Evolutionary conservation across 2,888 invertebrate genomes (phyloP).

Genomic region (Parapristionchus giblindavisi): DNA sequence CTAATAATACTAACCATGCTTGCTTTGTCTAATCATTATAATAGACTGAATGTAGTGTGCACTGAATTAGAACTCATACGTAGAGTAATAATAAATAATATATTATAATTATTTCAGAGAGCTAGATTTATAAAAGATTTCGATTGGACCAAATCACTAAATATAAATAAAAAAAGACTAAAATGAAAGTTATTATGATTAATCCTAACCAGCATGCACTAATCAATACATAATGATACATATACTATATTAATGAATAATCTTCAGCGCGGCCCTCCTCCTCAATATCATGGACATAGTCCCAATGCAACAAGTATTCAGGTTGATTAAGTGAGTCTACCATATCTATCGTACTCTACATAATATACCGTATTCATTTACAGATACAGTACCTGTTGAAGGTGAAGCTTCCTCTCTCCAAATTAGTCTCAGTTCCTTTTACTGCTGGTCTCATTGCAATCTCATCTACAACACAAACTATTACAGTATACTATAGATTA

Average conservation of each 20-base stretch:
- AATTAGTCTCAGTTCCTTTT: slow-evolving; percentile 7
- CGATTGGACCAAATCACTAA: no score
- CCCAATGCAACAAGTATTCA: slow-evolving; percentile 30
- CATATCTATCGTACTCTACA: neutral
- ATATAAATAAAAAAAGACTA: no score
- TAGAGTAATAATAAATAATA: no score
- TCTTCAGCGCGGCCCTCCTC: slow-evolving; percentile 31
- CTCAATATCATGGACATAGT: slow-evolving; percentile 14
- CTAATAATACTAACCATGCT: no score
- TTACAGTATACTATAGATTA: neutral
- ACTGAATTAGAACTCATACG: no score
- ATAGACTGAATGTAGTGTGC: no score
- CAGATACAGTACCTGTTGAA: slow-evolving; percentile 19
- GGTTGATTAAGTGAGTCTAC: slow-evolving; percentile 14
- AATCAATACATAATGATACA: no score
- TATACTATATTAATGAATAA: neutral
- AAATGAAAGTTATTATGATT: no score
- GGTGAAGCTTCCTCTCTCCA: slow-evolving; percentile 18
- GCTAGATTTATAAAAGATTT: no score
- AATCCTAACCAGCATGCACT: no score
- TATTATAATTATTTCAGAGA: no score
- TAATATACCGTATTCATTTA: neutral
- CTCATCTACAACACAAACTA: slow-evolving; percentile 14
- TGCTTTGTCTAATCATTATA: no score
- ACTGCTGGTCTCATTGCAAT: slow-evolving; percentile 33